A percentile compares a stretch with the other conserved stretches of the same genome.
Evolutionary conservation across 2,888 invertebrate species (phyloP).

Genomic region (Apodemia zela): DNA sequence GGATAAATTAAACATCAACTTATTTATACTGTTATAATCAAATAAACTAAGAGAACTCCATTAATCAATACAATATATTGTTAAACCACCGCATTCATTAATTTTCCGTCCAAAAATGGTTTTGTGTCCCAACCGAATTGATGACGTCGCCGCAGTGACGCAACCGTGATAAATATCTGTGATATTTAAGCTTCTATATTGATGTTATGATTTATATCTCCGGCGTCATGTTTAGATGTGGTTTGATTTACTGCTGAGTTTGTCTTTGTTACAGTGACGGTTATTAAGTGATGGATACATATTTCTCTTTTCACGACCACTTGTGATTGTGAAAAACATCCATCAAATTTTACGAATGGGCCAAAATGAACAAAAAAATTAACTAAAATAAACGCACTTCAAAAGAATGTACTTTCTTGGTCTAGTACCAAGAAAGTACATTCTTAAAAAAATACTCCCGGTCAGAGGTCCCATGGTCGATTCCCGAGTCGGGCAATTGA

Average conservation of each 20-base stretch:
- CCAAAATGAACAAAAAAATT: no score
- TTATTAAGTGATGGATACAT: background rate
- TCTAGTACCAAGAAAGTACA: no score
- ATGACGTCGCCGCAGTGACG: constrained; percentile 26
- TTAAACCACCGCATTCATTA: constrained; percentile 24
- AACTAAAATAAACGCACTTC: no score
- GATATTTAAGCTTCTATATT: constrained; percentile 18
- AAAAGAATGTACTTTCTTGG: no score
- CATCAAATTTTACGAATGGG: no score
- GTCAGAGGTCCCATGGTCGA: no score
- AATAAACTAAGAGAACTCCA: constrained; percentile 1
- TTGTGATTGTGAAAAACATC: background rate
- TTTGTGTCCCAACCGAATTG: constrained; percentile 25
- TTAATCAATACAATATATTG: constrained; percentile 17
- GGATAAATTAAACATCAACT: background rate
- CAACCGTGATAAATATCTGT: constrained; percentile 24
- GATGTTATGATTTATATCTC: constrained; percentile 20
- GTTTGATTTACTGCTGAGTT: constrained; percentile 9
- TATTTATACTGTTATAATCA: background rate
- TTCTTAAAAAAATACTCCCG: no score
- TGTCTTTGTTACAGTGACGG: background rate
- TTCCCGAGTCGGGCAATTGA: no score
- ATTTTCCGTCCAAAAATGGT: constrained; percentile 29
- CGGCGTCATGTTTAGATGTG: constrained; percentile 15
- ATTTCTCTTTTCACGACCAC: background rate